Conservation (phyloP, 2,888 invertebrate species). For the Polyommatus icarus region DNA sequence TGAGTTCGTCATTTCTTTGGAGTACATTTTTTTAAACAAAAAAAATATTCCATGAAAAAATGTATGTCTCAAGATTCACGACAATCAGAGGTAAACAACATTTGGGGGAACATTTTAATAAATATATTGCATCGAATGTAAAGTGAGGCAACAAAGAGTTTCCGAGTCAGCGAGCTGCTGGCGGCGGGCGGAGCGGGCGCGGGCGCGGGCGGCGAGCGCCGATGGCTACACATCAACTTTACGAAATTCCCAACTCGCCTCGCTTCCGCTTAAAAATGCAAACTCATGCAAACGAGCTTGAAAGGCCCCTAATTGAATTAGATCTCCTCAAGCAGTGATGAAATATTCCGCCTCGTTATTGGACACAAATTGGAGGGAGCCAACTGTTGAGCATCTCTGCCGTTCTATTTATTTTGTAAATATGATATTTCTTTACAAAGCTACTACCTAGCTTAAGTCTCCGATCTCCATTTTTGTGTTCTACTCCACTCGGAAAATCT, state of each 20-base stretch:
- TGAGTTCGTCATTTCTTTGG: too few relatives aligned
- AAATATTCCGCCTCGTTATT: slow-evolving; percentile 65
- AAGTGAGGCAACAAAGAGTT: slow-evolving; percentile 17
- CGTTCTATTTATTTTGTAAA: slow-evolving; percentile 38
- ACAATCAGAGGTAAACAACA: slow-evolving; percentile 5
- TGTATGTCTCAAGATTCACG: neutral
- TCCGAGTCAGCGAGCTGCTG: neutral
- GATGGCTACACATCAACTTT: slow-evolving; percentile 44
- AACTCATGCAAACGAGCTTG: slow-evolving; percentile 77
- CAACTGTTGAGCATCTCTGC: slow-evolving; percentile 64
- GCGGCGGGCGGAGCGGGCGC: slow-evolving; percentile 8
- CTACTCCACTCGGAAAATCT: neutral
- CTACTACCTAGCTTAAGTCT: neutral
- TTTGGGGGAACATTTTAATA: slow-evolving; percentile 1
- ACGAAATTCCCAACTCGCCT: slow-evolving; percentile 58
- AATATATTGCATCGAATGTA: neutral
- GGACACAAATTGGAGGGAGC: slow-evolving; percentile 64
- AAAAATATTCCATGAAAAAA: neutral
- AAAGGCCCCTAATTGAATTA: slow-evolving; percentile 72
- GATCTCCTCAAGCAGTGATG: slow-evolving; percentile 66
- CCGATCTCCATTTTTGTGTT: neutral
- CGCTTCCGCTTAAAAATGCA: slow-evolving; percentile 73
- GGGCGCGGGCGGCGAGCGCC: slow-evolving; percentile 25
- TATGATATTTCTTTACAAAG: slow-evolving; percentile 5
- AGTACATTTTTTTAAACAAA: too few relatives aligned